These are phyloP conservation scores for Astyanax mexicanus DNA, from an alignment of 2,797 vertebrate genomes.

Conservation along the genomic window DNA sequence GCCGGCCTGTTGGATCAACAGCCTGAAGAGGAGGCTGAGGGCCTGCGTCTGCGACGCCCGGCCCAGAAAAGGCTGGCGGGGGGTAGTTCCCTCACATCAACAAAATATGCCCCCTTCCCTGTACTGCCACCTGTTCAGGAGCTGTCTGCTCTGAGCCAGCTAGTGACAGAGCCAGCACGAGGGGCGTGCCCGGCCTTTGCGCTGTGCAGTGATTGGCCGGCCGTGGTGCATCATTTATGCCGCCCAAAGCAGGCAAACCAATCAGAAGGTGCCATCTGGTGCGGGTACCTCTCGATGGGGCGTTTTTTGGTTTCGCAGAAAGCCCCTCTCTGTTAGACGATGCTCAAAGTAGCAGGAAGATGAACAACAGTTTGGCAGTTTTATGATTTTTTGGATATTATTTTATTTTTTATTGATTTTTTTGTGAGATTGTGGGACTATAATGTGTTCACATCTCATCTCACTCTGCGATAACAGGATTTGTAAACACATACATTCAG, in stretches of 20 bases:
- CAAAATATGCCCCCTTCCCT: conserved; percentile 63
- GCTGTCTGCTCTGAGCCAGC: conserved; percentile 56
- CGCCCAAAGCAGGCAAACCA: conserved; percentile 71
- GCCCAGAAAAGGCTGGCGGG: conserved; percentile 61
- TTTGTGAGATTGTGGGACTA: neutral
- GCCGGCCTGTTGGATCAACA: conserved; percentile 68
- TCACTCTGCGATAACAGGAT: neutral
- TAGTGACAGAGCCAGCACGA: conserved; percentile 70
- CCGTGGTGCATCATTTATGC: conserved; percentile 72
- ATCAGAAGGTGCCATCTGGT: conserved; percentile 81
- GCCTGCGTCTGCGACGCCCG: conserved; percentile 58
- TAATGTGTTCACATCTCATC: conserved; percentile 2
- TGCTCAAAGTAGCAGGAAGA: conserved; percentile 69
- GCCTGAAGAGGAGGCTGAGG: conserved; percentile 69
- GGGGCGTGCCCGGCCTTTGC: conserved; percentile 72
- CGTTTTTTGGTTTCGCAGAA: conserved; percentile 77
- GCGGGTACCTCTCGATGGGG: conserved; percentile 76
- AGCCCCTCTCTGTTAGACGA: conserved; percentile 71
- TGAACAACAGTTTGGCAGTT: conserved; percentile 25
- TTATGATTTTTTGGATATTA: neutral
- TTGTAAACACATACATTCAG: neutral
- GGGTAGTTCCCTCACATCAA: conserved; percentile 65
- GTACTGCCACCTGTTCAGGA: conserved; percentile 72
- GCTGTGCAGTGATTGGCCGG: conserved; percentile 74
- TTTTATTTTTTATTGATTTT: conserved; percentile 7